Percentiles rank a stretch among this genome's conserved stretches.
phyloP scores from a whole-genome alignment of 1,140 invertebrate genomes.

The Hypsibius dujardini region DNA sequence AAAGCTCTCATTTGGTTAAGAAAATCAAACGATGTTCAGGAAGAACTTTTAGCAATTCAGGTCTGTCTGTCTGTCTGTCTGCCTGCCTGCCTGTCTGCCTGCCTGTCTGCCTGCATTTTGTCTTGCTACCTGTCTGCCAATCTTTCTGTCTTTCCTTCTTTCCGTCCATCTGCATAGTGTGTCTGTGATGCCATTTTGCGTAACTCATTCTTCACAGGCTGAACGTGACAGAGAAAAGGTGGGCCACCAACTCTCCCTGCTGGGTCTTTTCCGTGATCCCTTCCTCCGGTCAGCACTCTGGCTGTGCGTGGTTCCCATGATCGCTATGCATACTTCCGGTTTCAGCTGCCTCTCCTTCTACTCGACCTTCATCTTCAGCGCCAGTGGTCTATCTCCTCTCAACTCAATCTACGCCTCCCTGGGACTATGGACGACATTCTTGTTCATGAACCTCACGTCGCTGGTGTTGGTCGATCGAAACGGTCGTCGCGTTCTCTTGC shows the following conservation, averaged over 20 bases:
- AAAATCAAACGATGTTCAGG: background rate
- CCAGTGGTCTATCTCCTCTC: background rate
- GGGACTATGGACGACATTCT: background rate
- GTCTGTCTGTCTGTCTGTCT: background rate
- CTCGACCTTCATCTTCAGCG: background rate
- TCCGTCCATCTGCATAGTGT: too few relatives aligned
- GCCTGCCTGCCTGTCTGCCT: too few relatives aligned
- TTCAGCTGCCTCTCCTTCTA: background rate
- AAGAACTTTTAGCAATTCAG: background rate
- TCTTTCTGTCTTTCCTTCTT: too few relatives aligned
- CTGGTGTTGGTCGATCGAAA: background rate
- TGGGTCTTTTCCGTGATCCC: background rate
- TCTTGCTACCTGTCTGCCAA: too few relatives aligned
- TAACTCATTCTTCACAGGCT: too few relatives aligned
- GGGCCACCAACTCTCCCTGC: background rate
- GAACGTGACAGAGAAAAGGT: background rate
- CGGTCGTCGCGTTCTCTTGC: background rate
- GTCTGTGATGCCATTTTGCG: too few relatives aligned
- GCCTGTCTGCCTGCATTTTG: too few relatives aligned
- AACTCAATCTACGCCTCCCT: background rate
- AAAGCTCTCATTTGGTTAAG: conserved; percentile 1
- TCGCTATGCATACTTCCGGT: background rate
- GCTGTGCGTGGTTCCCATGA: background rate
- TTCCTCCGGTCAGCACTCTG: background rate
- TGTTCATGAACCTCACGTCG: background rate